Conservation (phyloP, 2,797 vertebrate genomes). For the Pantherophis vulpinus region DNA sequence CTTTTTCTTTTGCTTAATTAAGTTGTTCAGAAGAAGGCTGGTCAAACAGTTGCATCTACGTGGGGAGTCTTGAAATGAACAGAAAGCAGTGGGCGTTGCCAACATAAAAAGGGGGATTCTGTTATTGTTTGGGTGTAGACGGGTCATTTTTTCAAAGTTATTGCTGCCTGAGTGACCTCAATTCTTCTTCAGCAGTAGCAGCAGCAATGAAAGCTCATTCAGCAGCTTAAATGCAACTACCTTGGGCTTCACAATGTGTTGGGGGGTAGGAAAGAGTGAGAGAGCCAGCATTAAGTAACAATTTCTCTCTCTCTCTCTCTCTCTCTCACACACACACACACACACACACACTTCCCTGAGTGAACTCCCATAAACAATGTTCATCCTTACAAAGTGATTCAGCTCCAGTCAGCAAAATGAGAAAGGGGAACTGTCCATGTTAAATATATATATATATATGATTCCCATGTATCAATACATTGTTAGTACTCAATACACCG, state of each 20-base stretch:
- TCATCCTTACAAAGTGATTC: not conserved
- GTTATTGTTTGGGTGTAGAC: conserved; percentile 92
- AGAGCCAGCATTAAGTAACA: conserved; percentile 15
- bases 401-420: not conserved
- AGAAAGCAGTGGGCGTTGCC: conserved; percentile 83
- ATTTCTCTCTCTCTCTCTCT: conserved; percentile 33
- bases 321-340: conserved; percentile 27
- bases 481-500: not conserved
- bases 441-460: not conserved
- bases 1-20: conserved; percentile 98
- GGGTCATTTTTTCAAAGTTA: conserved; percentile 99
- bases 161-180: conserved; percentile 89
- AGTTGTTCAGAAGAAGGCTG: conserved; percentile 96
- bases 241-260: conserved; percentile 64
- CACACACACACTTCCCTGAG: conserved; percentile 18
- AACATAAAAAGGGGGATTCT: conserved; percentile 86
- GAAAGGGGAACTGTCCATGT: not conserved
- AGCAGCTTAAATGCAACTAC: conserved; percentile 72
- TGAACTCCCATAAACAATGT: conserved; percentile 49
- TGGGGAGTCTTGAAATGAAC: conserved; percentile 88
- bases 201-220: conserved; percentile 71
- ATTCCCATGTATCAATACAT: not conserved
- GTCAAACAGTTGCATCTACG: conserved; percentile 91
- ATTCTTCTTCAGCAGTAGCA: conserved; percentile 63
- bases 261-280: not conserved